These are phyloP conservation scores for Scleropages formosus DNA, from an alignment of 2,797 vertebrate species.

Conservation along the genomic window DNA sequence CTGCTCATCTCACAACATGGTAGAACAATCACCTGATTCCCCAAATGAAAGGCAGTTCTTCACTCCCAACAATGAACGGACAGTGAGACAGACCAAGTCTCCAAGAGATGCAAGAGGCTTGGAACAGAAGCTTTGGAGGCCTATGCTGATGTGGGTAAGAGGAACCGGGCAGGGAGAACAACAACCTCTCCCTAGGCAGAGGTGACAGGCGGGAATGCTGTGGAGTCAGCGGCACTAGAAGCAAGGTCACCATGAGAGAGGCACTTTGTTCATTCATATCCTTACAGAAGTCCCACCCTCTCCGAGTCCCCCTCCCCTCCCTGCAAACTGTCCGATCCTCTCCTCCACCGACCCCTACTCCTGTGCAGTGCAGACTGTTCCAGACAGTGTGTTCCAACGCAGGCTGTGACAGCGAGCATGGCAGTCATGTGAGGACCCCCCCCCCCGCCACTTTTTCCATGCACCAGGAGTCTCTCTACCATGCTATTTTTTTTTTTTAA, in stretches of 20 bases:
- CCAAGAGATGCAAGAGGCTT: background rate
- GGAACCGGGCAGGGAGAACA: background rate
- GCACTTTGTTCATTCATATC: slow-evolving; percentile 47
- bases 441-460: slow-evolving; percentile 18
- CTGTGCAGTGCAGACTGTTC: slow-evolving; percentile 51
- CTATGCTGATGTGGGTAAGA: background rate
- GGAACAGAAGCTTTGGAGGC: background rate
- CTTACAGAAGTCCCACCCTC: slow-evolving; percentile 26
- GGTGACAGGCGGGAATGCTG: background rate
- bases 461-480: background rate
- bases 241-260: slow-evolving; percentile 24
- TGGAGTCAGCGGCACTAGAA: background rate
- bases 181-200: background rate
- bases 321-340: too few species aligned
- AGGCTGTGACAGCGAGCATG: slow-evolving; percentile 33
- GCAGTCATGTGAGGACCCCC: slow-evolving; percentile 44
- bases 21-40: too few species aligned
- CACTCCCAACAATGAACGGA: background rate
- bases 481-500: too few species aligned
- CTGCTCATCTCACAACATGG: background rate
- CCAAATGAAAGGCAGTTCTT: background rate
- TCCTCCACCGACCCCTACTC: too few species aligned
- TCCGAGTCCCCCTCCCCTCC: slow-evolving; percentile 29
- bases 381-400: slow-evolving; percentile 37
- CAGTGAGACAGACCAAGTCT: background rate